phyloP scores from a whole-genome alignment of 2,113 vertebrate species.

The Anthoscopus minutus region DNA sequence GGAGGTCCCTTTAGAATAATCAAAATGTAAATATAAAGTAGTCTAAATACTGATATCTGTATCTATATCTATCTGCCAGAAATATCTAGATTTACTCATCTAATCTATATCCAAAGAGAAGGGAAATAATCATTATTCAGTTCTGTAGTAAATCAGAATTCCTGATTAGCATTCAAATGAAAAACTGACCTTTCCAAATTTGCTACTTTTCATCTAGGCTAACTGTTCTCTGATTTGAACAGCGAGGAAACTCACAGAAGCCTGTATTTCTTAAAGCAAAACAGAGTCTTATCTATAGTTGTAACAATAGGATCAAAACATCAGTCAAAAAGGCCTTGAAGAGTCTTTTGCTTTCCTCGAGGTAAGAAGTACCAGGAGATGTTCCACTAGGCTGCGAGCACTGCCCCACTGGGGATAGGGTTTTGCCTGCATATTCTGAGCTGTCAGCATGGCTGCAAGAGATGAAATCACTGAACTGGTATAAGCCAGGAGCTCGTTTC shows the following conservation, averaged over 20 bases:
- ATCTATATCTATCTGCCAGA: background rate
- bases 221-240: background rate
- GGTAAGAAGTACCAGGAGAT: background rate
- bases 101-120: background rate
- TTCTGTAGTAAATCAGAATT: background rate
- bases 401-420: rapidly evolving
- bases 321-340: background rate
- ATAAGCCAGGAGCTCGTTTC: background rate
- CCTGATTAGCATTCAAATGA: background rate
- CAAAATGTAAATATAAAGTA: background rate
- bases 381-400: background rate
- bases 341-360: background rate
- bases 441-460: background rate
- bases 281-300: background rate
- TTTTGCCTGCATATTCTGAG: background rate
- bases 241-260: background rate
- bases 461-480: background rate
- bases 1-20: background rate
- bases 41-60: background rate
- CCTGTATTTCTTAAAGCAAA: background rate
- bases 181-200: background rate
- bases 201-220: background rate
- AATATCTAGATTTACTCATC: background rate
- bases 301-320: background rate
- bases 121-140: background rate